These are phyloP conservation scores for Mustela nigripes DNA, from an alignment of 2,113 vertebrate genomes.

Conservation along the genomic window DNA sequence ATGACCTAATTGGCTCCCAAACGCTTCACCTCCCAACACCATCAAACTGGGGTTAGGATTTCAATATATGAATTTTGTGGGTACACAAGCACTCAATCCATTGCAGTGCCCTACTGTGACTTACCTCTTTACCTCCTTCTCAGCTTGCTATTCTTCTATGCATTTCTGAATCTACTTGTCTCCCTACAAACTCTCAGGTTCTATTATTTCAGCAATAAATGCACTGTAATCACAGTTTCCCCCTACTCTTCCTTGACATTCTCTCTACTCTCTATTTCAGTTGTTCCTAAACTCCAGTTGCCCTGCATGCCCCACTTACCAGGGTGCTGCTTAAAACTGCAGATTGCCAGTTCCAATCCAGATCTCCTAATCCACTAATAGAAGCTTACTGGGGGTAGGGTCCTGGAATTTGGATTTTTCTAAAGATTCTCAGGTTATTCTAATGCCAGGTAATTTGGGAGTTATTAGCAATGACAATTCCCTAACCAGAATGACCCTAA, in stretches of 20 bases:
- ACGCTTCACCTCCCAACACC: neutral
- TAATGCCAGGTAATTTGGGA: neutral
- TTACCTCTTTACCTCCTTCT: neutral
- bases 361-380: neutral
- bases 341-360: neutral
- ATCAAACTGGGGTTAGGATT: neutral
- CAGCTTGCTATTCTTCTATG: neutral
- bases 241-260: neutral
- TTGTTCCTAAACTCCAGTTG: neutral
- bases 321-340: neutral
- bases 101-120: neutral
- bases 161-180: neutral
- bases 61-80: neutral
- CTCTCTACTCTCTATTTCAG: neutral
- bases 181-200: neutral
- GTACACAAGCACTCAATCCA: neutral
- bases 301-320: neutral
- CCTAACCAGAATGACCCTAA: neutral
- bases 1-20: neutral
- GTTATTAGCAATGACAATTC: neutral
- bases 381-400: fast-evolving
- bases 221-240: neutral
- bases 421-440: neutral
- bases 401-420: neutral
- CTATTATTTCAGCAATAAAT: neutral